These are phyloP conservation scores for Gnatocerus cornutus DNA, from an alignment of 2,888 invertebrate genomes.

Conservation along the genomic window DNA sequence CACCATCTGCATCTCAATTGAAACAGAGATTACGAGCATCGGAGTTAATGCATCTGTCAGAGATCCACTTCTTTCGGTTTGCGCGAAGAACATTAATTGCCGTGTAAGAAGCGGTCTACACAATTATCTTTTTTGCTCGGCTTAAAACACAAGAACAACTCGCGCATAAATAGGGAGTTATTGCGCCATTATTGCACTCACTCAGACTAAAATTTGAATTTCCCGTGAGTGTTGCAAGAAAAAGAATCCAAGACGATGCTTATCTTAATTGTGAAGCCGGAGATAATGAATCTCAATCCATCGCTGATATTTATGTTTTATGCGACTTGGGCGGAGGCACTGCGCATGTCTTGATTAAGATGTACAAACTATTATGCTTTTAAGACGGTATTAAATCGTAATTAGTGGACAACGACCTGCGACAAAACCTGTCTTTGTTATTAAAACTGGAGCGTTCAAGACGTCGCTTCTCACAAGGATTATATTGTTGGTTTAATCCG, in stretches of 20 bases:
- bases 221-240: constrained; percentile 16
- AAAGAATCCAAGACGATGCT: constrained; percentile 22
- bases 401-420: constrained; percentile 44
- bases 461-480: constrained; percentile 40
- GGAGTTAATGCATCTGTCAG: constrained; percentile 68
- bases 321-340: constrained; percentile 34
- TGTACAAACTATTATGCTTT: constrained; percentile 43
- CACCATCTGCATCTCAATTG: constrained; percentile 54
- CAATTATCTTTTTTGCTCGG: constrained; percentile 43
- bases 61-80: constrained; percentile 62
- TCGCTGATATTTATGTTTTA: constrained; percentile 44
- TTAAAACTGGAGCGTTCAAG: constrained; percentile 36
- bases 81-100: constrained; percentile 64
- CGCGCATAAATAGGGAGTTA: constrained; percentile 22
- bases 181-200: constrained; percentile 36
- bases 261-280: constrained; percentile 45
- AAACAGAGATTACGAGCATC: constrained; percentile 63
- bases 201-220: constrained; percentile 39
- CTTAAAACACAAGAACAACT: constrained; percentile 21
- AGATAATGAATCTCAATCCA: constrained; percentile 43
- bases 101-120: constrained; percentile 50
- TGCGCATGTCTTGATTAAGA: constrained; percentile 43
- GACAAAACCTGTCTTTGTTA: constrained; percentile 40
- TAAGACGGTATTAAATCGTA: constrained; percentile 36
- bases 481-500: constrained; percentile 36